phyloP scores from a whole-genome alignment of 2,888 invertebrate species.

The Macroteleia sp. region DNA sequence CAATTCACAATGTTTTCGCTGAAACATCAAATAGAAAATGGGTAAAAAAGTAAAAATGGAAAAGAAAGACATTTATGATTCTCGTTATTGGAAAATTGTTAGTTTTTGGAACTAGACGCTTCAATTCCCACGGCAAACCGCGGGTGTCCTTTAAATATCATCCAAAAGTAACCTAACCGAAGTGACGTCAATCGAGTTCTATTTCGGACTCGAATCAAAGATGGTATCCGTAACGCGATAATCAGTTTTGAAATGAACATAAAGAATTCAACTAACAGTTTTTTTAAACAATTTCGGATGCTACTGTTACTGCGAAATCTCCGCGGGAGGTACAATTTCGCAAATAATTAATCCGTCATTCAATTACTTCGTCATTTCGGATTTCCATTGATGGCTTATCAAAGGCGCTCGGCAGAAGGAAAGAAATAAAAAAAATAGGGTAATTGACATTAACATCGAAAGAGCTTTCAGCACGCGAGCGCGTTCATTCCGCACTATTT shows the following conservation, averaged over 20 bases:
- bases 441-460: constrained; percentile 50
- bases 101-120: constrained; percentile 15
- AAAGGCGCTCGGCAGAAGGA: constrained; percentile 19
- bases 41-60: not conserved
- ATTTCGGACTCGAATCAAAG: constrained; percentile 20
- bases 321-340: constrained; percentile 1
- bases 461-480: constrained; percentile 29
- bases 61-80: not conserved
- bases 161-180: constrained; percentile 16
- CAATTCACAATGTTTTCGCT: not conserved
- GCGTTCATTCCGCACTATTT: constrained; percentile 38
- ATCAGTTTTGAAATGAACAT: constrained; percentile 12
- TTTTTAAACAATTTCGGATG: constrained; percentile 17
- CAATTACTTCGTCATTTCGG: constrained; percentile 17
- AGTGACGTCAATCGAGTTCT: constrained; percentile 33
- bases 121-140: constrained; percentile 17
- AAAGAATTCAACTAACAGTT: not conserved
- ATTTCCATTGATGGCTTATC: constrained; percentile 28
- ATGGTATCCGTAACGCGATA: constrained; percentile 8
- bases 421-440: constrained; percentile 16
- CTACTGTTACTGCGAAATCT: constrained; percentile 10
- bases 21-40: not conserved
- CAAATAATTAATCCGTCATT: constrained; percentile 46
- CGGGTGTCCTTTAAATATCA: constrained; percentile 23
- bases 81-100: constrained; percentile 15